These are phyloP conservation scores for Gallirallus australis DNA, from an alignment of 2,797 vertebrate genomes.

Conservation along the genomic window DNA sequence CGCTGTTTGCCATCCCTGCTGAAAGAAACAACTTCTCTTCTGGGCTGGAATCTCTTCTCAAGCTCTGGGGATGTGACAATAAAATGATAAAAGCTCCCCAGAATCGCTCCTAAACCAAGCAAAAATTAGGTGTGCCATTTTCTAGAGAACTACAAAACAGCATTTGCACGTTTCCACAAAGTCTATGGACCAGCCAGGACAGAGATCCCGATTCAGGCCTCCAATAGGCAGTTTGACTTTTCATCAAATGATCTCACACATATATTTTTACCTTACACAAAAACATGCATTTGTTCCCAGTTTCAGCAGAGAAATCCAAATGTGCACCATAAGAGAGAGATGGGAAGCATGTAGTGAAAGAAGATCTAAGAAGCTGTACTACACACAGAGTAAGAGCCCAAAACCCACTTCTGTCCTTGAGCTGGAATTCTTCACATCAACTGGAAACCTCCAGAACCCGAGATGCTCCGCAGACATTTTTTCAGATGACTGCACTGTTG, in stretches of 20 bases:
- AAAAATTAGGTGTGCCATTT: background rate
- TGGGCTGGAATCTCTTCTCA: background rate
- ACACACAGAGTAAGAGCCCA: background rate
- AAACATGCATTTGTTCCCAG: background rate
- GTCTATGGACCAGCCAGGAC: background rate
- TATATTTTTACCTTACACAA: background rate
- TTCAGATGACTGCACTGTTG: background rate
- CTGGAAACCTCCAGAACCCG: background rate
- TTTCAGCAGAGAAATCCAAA: background rate
- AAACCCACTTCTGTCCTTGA: background rate
- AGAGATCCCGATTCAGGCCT: background rate
- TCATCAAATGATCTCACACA: background rate
- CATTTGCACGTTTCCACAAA: background rate
- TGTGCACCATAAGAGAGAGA: rapidly evolving
- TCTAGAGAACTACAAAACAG: background rate
- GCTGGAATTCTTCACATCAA: background rate
- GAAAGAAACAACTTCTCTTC: background rate
- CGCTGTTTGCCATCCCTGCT: background rate
- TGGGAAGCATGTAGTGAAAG: rapidly evolving
- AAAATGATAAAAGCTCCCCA: background rate
- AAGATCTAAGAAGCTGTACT: background rate
- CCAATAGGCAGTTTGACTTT: background rate
- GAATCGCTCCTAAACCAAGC: background rate
- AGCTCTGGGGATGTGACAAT: background rate
- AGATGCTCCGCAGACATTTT: background rate